Conservation (phyloP, 92 coral and sea anemone species). For the Pocillopora grandis region DNA sequence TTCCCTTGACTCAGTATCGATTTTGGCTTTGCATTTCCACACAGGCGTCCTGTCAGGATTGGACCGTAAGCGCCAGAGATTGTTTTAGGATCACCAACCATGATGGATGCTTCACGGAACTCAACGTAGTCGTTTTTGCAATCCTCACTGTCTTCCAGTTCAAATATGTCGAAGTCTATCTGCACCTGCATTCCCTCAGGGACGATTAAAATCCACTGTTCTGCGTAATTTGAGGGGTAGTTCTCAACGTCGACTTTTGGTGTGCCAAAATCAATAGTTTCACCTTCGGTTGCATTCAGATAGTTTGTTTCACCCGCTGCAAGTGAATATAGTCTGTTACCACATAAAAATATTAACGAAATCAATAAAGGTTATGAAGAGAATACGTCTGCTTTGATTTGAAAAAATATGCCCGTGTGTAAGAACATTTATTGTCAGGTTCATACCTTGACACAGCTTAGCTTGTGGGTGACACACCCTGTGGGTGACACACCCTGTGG, state of each 20-base stretch:
- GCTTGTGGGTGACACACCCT: no score
- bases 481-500: no score
- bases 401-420: neutral
- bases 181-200: conserved; percentile 11
- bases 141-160: no score
- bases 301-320: neutral
- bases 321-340: no score
- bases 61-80: neutral
- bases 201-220: conserved; percentile 17
- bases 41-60: neutral
- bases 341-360: no score
- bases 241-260: conserved; percentile 8
- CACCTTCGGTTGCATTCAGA: conserved; percentile 23
- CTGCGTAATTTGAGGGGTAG: neutral
- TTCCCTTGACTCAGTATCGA: conserved; percentile 4
- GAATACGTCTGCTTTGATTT: neutral
- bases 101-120: conserved; percentile 3
- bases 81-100: no score
- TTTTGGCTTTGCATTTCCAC: neutral
- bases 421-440: no score
- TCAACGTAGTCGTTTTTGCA: neutral
- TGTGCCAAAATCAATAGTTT: conserved; percentile 1
- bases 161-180: conserved; percentile 1
- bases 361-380: neutral
- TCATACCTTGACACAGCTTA: no score